Base-by-base conservation (phyloP, 2,797 vertebrate genomes). In the Myotis pilosus region DNA sequence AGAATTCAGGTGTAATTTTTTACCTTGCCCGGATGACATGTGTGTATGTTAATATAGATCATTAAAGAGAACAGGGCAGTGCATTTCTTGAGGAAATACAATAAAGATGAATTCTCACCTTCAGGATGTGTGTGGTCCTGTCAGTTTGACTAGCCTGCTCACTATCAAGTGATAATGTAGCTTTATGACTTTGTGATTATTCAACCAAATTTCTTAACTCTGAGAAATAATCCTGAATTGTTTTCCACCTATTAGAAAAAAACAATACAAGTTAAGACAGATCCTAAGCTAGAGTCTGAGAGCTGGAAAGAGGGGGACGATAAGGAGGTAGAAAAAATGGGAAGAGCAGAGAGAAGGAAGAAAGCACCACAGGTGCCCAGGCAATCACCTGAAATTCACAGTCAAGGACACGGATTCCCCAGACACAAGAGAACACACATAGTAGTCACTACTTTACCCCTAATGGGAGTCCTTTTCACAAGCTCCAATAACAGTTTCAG, bases 41-140 rank as follows among this genome's bases (percentile, higher is more conserved):
- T 83, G 22, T 74, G 55, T 66, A 3, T 36, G 78, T 44, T 23
- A 68, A 38, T 84, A 72, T 38, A 36, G 60, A 60, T 78, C 47
- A 41, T 53, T 68, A 25, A 82, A 68, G 81, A 82, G 30, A 13
- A 53, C 28, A 11, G 6, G 2, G 17, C 9, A 28, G 2, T 28
- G 6, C 3, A 10, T 66, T 15, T 28, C 44, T 76, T 3, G 6
- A 41, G 20, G 17, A 86, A 85, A 83, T 10, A 28, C 13, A 92
- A 93, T 84, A 68, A 89, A 93, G 53, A 87, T 49, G 20, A 87
- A 30, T 71, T 92, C 75, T 66, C n/a, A 49, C 47, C 30, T 47
- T 87, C 6, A 9, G 1, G n/a, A 20, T 5, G 16, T 53, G 19
- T 68, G 36, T 68, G 41, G 33, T 33, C 38, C 13, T 49, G 11